phyloP scores from a whole-genome alignment of 2,888 invertebrate genomes.

The Ectropis crepuscularia region DNA sequence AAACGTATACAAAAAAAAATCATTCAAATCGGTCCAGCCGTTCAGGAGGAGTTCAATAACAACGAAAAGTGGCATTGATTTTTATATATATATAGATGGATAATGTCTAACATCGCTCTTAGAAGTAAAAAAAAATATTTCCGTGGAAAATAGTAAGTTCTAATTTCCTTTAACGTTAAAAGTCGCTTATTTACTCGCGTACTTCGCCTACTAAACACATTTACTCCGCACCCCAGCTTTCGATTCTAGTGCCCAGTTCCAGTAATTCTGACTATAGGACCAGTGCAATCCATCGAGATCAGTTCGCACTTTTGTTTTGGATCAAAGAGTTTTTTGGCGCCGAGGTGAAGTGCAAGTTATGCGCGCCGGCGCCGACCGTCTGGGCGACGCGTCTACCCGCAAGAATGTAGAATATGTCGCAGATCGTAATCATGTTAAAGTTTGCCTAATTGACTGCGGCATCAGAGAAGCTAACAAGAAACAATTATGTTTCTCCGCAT shows the following conservation, averaged over 20 bases:
- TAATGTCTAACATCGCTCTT: too few species aligned
- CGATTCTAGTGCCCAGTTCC: not conserved
- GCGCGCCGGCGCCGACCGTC: slow-evolving; percentile 57
- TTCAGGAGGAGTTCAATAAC: too few species aligned
- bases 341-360: slow-evolving; percentile 61
- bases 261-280: slow-evolving; percentile 10
- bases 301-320: slow-evolving; percentile 31
- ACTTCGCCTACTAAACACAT: not conserved
- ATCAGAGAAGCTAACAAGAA: slow-evolving; percentile 6
- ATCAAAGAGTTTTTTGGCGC: slow-evolving; percentile 36
- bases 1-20: too few species aligned
- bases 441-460: slow-evolving; percentile 8
- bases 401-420: slow-evolving; percentile 37
- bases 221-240: not conserved
- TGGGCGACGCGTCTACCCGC: slow-evolving; percentile 33
- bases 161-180: too few species aligned
- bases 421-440: slow-evolving; percentile 1
- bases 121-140: too few species aligned
- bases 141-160: too few species aligned
- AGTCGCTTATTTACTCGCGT: not conserved
- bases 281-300: not conserved
- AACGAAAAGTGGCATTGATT: too few species aligned
- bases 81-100: too few species aligned
- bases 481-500: not conserved
- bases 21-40: too few species aligned